Evolutionary conservation across 2,113 vertebrate species (phyloP), one percentile per base, ranked within the genome.

Genomic region (Notarius lentiginosus): DNA sequence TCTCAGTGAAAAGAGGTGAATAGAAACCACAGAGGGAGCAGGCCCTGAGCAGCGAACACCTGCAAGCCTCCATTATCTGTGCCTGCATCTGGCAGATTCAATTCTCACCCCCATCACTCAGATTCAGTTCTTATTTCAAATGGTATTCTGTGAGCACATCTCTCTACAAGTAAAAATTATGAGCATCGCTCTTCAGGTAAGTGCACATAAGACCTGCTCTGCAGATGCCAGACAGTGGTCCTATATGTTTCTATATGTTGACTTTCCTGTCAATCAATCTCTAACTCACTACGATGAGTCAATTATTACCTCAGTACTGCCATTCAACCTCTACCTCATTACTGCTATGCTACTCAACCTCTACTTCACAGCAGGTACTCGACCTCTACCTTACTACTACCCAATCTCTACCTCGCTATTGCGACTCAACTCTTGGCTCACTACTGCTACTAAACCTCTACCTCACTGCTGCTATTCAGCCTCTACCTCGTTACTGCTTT

Each of bases 1-100:
- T 89, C 70, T 84, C 63, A 83, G 84, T 87, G 83, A 87, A 87
- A 82, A 22, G 84, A 70, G 79, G 81, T 85, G 86, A 87, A 85
- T 83, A 81, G 63, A 9, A 79, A 72, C 15, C 41, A 6, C 55
- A 75, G 58, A 53, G 81, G 47, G 73, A 84, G 51, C 72, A 79
- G 68, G 68, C 79, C 79, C 85, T 60, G 80, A 66, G 49, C 11
- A 66, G 80, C 15, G 73, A 88, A 88, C 89, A 90, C 84, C 89
- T 88, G 86, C 89, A 81, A 80, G 58, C 73, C 63, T 79, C 68
- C 70, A 83, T 86, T 86, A 87, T 80, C 63, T 34, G 55, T 65
- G 53, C n/a, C 49, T 77, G 80, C 86, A 87, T 87, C 81, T 84
- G 80, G 85, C 65, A 60, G 27, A 84, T 73, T 65, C 27, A 75